A percentile compares a stretch with the other conserved stretches of the same genome.
Evolutionary conservation across 2,113 vertebrate species (phyloP).

Genomic region (Cryptotis parvus): DNA sequence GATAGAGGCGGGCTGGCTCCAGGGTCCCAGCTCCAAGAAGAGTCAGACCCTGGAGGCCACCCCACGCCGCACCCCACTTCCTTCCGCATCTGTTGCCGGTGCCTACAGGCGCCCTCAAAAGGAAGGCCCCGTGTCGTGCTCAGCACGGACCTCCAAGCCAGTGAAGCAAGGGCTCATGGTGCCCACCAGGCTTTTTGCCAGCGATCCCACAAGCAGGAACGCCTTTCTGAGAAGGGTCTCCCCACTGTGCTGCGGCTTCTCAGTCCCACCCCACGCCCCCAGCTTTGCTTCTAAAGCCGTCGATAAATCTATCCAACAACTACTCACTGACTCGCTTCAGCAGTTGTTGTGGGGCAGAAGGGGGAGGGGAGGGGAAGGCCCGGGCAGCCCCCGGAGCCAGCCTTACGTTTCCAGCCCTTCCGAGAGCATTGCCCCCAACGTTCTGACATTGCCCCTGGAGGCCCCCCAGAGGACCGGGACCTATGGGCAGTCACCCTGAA

Average conservation of each 20-base stretch:
- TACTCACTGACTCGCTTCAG: slow-evolving; percentile 13
- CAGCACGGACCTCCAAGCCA: too few species aligned
- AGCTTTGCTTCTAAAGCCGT: background rate
- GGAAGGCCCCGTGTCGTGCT: background rate
- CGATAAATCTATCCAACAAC: background rate
- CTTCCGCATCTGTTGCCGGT: background rate
- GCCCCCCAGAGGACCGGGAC: background rate
- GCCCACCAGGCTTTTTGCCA: background rate
- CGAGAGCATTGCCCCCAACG: background rate
- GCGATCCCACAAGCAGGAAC: background rate
- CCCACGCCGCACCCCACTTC: background rate
- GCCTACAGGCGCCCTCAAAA: slow-evolving; percentile 20
- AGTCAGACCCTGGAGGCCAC: background rate
- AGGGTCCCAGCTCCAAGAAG: background rate
- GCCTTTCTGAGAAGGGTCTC: background rate
- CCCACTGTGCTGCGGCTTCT: slow-evolving; percentile 35
- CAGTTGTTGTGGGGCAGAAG: slow-evolving; percentile 3
- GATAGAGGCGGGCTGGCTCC: background rate
- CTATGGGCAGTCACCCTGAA: background rate
- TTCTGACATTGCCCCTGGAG: background rate
- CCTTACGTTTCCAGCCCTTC: background rate
- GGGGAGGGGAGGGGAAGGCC: background rate
- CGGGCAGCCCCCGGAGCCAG: background rate
- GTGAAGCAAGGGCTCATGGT: background rate
- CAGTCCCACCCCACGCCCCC: background rate